Evolutionary conservation across 2,113 vertebrate species (phyloP).

Genomic region (Upupa epops): DNA sequence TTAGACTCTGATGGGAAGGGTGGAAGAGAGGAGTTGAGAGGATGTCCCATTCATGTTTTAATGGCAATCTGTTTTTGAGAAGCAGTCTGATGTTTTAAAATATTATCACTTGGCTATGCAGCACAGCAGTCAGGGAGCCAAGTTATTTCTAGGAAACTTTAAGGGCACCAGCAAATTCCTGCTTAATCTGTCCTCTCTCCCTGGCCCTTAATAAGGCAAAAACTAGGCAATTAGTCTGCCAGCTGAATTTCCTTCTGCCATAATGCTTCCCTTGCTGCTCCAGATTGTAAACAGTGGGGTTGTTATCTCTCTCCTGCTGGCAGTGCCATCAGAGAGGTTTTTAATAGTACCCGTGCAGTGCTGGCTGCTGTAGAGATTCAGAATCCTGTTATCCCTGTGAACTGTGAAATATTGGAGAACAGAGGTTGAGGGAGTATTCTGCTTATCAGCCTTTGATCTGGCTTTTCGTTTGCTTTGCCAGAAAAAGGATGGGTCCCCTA

Average conservation of each 20-base stretch:
- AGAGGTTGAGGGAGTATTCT: not conserved
- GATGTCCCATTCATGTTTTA: not conserved
- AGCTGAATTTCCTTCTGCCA: not conserved
- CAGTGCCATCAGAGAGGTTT: slow-evolving; percentile 1
- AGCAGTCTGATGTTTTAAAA: not conserved
- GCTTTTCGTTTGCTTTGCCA: slow-evolving; percentile 25
- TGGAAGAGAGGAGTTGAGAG: not conserved
- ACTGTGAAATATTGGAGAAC: slow-evolving; percentile 23
- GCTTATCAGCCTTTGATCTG: not conserved
- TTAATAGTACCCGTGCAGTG: not conserved
- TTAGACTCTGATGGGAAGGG: not conserved
- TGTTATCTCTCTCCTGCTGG: slow-evolving; percentile 29
- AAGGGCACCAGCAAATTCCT: not conserved
- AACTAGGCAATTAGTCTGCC: not conserved
- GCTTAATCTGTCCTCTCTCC: not conserved
- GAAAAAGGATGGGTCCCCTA: slow-evolving; percentile 34
- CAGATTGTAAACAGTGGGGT: not conserved
- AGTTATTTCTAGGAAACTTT: not conserved
- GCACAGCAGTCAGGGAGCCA: not conserved
- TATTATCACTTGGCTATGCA: not conserved
- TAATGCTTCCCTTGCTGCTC: not conserved
- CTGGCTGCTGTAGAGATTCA: not conserved
- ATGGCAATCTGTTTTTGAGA: not conserved
- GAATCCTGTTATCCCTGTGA: slow-evolving; percentile 35
- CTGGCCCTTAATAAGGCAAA: not conserved